Evolutionary conservation across 2,113 vertebrate species (phyloP), one percentile per base, ranked within the genome.

Genomic region (Pao palembangensis): DNA sequence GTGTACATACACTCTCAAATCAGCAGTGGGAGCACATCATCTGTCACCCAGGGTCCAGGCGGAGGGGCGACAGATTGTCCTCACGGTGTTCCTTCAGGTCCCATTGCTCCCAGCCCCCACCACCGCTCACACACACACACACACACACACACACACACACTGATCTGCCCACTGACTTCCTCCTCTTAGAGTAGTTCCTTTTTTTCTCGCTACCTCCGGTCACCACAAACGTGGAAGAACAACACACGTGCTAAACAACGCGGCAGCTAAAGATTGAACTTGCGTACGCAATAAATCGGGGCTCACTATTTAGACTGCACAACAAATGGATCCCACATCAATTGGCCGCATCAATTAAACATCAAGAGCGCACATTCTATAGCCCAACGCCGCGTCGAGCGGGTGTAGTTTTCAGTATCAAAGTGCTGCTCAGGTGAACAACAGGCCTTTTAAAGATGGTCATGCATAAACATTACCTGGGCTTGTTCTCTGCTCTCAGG

Each of bases 61-160:
- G 48, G 28, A 78, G 76, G 74, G 80, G 75, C 71, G 80, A 89
- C 90, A 91, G 90, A 90, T 90, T 90, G 88, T 89, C 86, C 84
- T 84, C 5, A 50, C 51, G 63, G 80, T 85, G 82, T 80, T 75
- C 82, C 77, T 87, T 85, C 67, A 81, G 80, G 85, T 86, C 84
- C 82, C 81, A 85, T 79, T 71, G 85, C 79, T 84, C 76, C 67
- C 64, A 70, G 76, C 65, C 73, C 64, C 63, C 69, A 46, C 66
- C 43, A 53, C 58, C 58, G 61, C 64, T 51, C 53, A 59, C 55
- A 53, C 60, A 55, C 54, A 67, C 50, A 64, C 47, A 56, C 49
- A 59, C 42, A 53, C 58, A 68, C 34, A 56, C 49, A 62, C 28
- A 64, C 20, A 52, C 6, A 60, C 21, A 34, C 34, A 8, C 59